Percentiles rank a stretch among this genome's conserved stretches.
phyloP scores from a whole-genome alignment of 2,113 vertebrate genomes.

The Benthochromis sp. region DNA sequence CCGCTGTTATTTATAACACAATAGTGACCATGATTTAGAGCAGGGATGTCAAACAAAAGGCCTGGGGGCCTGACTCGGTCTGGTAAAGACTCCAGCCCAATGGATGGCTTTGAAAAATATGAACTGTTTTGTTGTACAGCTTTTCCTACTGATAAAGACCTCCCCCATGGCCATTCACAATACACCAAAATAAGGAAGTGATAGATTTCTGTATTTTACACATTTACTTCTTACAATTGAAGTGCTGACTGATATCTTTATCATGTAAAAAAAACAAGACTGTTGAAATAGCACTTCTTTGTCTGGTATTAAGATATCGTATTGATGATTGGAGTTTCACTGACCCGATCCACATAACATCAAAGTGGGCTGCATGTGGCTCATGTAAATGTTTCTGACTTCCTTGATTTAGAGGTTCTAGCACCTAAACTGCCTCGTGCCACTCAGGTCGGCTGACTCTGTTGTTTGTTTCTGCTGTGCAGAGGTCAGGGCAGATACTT shows the following conservation, averaged over 20 bases:
- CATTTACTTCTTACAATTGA: accelerated
- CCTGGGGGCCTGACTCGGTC: not conserved
- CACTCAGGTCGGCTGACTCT: accelerated
- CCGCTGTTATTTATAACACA: not conserved
- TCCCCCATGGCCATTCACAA: not conserved
- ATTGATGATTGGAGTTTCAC: not conserved
- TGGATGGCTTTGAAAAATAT: not conserved
- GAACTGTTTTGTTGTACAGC: not conserved
- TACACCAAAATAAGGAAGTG: not conserved
- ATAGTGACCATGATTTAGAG: accelerated
- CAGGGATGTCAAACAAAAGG: not conserved
- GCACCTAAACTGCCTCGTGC: not conserved
- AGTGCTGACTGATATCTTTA: not conserved
- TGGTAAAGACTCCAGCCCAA: not conserved
- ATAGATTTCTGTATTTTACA: not conserved
- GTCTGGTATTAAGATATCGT: not conserved
- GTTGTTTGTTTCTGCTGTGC: not conserved
- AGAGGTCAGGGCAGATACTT: not conserved
- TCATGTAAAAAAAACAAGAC: not conserved
- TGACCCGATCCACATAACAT: not conserved
- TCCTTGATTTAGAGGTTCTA: not conserved
- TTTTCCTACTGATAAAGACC: not conserved
- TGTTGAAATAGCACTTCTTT: not conserved
- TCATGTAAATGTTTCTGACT: not conserved
- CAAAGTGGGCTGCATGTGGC: accelerated